These are phyloP conservation scores for Eupithecia abbreviata DNA, from an alignment of 2,888 invertebrate species.

Conservation along the genomic window DNA sequence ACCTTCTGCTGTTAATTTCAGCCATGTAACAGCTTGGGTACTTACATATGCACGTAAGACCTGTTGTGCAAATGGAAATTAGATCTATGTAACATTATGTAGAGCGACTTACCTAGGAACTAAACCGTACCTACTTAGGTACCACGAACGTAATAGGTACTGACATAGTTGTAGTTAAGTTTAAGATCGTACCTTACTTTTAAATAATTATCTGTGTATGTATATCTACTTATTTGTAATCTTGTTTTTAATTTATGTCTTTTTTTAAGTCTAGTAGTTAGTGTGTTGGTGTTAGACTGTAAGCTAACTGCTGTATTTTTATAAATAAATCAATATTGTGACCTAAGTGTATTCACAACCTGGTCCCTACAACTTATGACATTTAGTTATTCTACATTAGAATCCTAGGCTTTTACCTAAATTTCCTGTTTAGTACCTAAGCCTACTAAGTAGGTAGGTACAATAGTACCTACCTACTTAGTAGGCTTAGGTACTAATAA, in stretches of 20 bases:
- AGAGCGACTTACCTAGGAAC: background rate
- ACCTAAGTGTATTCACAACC: background rate
- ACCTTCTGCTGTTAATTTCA: slow-evolving; percentile 1
- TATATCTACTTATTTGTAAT: no score
- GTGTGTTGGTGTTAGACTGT: no score
- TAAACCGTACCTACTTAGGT: background rate
- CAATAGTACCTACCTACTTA: no score
- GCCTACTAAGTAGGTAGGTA: no score
- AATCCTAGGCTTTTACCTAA: background rate
- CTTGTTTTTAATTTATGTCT: no score
- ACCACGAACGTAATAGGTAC: background rate
- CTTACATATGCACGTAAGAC: background rate
- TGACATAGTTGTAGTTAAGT: background rate
- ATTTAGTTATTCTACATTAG: background rate
- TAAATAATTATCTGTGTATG: no score
- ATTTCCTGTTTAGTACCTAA: no score
- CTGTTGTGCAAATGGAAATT: slow-evolving; percentile 19
- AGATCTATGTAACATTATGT: slow-evolving; percentile 21
- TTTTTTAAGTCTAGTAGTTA: no score
- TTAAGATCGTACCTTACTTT: no score
- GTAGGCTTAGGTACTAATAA: no score
- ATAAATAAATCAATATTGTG: no score
- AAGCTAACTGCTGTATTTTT: no score
- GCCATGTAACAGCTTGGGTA: slow-evolving; percentile 10
- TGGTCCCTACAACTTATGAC: background rate